Base-by-base conservation (phyloP, 2,113 vertebrate species). In the Erythrocercus mccallii region DNA sequence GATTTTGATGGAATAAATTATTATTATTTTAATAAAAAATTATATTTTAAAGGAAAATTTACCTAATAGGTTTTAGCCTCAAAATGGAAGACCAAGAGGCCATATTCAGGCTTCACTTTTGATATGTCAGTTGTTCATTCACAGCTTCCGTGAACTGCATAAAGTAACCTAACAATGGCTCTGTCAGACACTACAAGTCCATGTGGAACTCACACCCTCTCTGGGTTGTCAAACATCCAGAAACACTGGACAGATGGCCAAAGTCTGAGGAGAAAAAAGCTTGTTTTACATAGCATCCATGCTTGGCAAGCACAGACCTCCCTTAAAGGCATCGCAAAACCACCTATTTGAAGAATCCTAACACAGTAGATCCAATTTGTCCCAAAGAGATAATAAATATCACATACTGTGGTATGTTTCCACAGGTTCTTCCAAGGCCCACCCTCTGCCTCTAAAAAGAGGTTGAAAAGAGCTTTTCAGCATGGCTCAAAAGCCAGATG, bases 391-490 rank as follows among this genome's bases (percentile, higher is more conserved):
- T 15, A 51, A 20, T 3, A 53, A 79, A 31, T 16, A 33, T 33
- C 37, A 25, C 0, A 1, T 22, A 12, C 15, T 2, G 2, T 2
- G 2, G 25, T 12, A 15, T 44, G 15, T 37, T 88, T 5, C 2
- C 28, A 28, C 44, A 20, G 15, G n/a, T 54, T 79, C 40, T 58
- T 60, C 24, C 19, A 13, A 60, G 38, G 21, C 15, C 35, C 35
- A 44, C 10, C 11, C 28, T 40, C 24, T 37, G 10, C 12, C 20
- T 42, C 57, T 25, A 44, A 35, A 54, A 50, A 72, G n/a, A 76
- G 31, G 11, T 10, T 31, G 66, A 48, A 72, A 80, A 50, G 0
- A 1, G 18, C 37, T 57, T 58, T 1, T 3, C 38, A 12, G 5
- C 6, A 9, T 10, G 3, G 38, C 74, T 61, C 48, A 50, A 47